phyloP scores from a whole-genome alignment of 2,113 vertebrate genomes.

The Thymallus thymallus region DNA sequence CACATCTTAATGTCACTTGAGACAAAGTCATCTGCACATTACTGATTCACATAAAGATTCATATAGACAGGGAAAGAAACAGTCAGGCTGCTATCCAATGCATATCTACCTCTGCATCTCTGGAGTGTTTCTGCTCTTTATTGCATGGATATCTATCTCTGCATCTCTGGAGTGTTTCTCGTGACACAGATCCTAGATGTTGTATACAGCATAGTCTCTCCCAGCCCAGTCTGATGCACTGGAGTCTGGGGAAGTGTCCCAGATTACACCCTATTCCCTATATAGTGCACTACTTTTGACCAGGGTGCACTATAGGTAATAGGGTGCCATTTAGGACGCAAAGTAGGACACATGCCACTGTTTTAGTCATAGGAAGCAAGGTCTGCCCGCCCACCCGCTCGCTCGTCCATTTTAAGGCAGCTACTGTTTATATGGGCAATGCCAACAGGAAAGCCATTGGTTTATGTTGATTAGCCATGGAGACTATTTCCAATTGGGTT shows the following conservation, averaged over 20 bases:
- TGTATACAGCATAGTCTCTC: too few species aligned
- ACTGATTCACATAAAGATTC: slow-evolving; percentile 37
- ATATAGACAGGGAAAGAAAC: slow-evolving; percentile 36
- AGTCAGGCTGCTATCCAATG: slow-evolving; percentile 21
- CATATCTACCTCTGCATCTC: slow-evolving; percentile 51
- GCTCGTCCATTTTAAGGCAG: slow-evolving; percentile 23
- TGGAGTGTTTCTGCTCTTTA: slow-evolving; percentile 27
- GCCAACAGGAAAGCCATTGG: slow-evolving; percentile 57
- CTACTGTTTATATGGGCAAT: slow-evolving; percentile 52
- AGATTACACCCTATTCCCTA: slow-evolving; percentile 52
- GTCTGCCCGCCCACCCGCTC: background rate
- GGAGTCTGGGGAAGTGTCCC: slow-evolving; percentile 29
- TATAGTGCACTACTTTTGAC: too few species aligned
- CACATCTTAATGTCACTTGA: slow-evolving; percentile 50
- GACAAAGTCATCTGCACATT: slow-evolving; percentile 33
- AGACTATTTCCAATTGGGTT: slow-evolving; percentile 53
- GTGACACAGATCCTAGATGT: slow-evolving; percentile 20
- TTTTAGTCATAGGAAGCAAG: slow-evolving; percentile 32
- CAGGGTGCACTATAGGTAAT: too few species aligned
- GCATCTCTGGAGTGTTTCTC: slow-evolving; percentile 46
- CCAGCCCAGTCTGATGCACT: background rate
- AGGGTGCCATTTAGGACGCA: slow-evolving; percentile 16
- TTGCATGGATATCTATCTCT: slow-evolving; percentile 35
- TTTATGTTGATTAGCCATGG: slow-evolving; percentile 63
- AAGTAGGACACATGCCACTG: slow-evolving; percentile 46